Base-by-base conservation (phyloP, 1,140 invertebrate genomes). In the Cyphomyrmex costatus region DNA sequence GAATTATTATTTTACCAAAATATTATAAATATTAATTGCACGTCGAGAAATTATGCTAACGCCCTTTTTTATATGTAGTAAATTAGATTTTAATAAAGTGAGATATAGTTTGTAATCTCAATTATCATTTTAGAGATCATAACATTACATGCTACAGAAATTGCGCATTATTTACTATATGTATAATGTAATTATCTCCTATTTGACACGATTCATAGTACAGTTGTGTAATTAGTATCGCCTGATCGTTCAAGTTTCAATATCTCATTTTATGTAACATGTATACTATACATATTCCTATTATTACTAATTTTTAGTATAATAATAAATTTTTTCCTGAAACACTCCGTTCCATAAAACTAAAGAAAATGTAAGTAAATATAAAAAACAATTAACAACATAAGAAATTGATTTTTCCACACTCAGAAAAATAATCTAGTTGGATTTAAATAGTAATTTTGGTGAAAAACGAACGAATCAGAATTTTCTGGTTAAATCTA, bases 81-180 rank as follows among this genome's bases (percentile, higher is more conserved):
- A 79, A 65, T 66, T 36, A 33, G 7, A 27, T 14, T 30, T n/a
- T 6, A 12, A 30, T 66, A 51, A 68, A 56, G 51, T 79, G 46
- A 66, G 27, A 66, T 79, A 66, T 56, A 36, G 56, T 36, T 73
- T 36, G 30, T 21, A 73, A 56, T 36, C n/a, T n/a, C 21, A 73
- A 19, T 66, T 65, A 65, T 66, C 24, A 49, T 78, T 78, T 79
- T 49, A 79, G 24, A 49, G 30, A 65, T 79, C 30, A 79, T 51
- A 65, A 79, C 66, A 79, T 79, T 66, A 66, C n/a, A 1, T 42
- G 60, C 60, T 33, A 33, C n/a, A 65, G 61, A 79, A 79, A 79
- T 66, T 16, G 27, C 60, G 27, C 42, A 46, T 79, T 79, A 49
- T 24, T n/a, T n/a, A n/a, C n/a, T n/a, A n/a, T 27, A 65, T 51